Evolutionary conservation across 2,113 vertebrate species (phyloP), one percentile per base, ranked within the genome.

Genomic region (Tetrao urogallus): DNA sequence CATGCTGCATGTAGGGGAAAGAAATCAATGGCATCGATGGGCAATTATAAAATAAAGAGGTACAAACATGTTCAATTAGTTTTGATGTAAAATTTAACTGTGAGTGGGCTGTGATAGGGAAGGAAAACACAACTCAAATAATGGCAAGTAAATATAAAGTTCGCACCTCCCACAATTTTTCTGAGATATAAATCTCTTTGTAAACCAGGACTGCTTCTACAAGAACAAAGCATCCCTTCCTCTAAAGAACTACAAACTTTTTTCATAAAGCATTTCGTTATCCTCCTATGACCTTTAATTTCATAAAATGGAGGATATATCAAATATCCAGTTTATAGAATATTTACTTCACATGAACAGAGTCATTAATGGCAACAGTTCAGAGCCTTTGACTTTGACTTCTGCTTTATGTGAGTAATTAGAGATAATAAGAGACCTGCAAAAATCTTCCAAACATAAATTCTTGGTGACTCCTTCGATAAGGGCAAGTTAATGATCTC

Each of bases 381-480:
- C 82, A 94, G 71, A 87, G 11, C 14, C 45, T 64, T n/a, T 25
- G 47, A 77, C 54, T 77, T 82, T 88, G 67, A 93, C 47, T 71
- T 82, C 38, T 74, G 7, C 36, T 92, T 73, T 80, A 73, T 52
- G 56, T 80, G 77, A 79, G 17, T 22, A 80, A 77, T 80, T 86
- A 90, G 61, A 86, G 22, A 78, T 67, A 75, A 86, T 77, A 91
- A 94, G 74, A 24, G 36, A 27, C 22, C 71, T 6, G 5, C 32
- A 76, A 30, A 87, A 93, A 80, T 13, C 63, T 92, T 81, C 72
- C 32, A 89, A 91, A 93, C 11, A 40, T 42, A 71, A 89, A 87
- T 91, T 92, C 66, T 76, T 65, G 32, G 82, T 87, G 28, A 4
- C 13, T 85, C 4, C 19, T 96, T 74, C 67, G 89, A 67, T 93